Base-by-base conservation (phyloP, 1,140 invertebrate species). In the Ephestia elutella region DNA sequence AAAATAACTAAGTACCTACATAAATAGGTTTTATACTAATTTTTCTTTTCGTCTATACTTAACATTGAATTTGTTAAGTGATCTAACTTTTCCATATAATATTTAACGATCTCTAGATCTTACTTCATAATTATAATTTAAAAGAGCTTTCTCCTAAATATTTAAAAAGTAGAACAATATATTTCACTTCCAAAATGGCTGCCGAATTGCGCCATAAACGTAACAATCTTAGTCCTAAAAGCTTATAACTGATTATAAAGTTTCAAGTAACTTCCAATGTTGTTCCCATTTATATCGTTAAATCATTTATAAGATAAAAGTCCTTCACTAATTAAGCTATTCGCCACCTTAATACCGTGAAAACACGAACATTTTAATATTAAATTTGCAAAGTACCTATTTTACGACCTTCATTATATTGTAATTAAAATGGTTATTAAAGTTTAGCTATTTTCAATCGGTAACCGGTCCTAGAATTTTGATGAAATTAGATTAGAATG, bases 281-380 rank as follows among this genome's bases (percentile, higher is more conserved):
- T 56, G 54, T 35, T 56, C 17, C 54, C 57, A 58, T 58, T 58
- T 35, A 35, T 58, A 53, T 48, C 51, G 50, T 54, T 59, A 59
- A 54, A 59, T 59, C 51, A 59, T 59, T 59, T 32, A 59, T 59
- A 54, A 51, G 51, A 54, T 51, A 21, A 51, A 59, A 30, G 44
- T 54, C 50, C 50, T 53, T 18, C 19, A 58, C 51, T 63, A 63
- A 63, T 63, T 58, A 61, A 61, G 15, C 38, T 10, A 44, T 44
- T 44, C 28, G 20, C 17, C 28, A 61, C 48, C 54, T 61, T 35
- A 15, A 25, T 54, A 56, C 30, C 30, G 15, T 38, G 48, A 54
- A 62, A 48, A 56, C 20, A 49, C 21, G 38, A 53, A 21, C 30
- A 54, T 35, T 61, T 57, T 10, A 66, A 59, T 44, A 65, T 65